Conservation (phyloP, 1,140 invertebrate genomes). For the Yoshiicerus persimilis region DNA sequence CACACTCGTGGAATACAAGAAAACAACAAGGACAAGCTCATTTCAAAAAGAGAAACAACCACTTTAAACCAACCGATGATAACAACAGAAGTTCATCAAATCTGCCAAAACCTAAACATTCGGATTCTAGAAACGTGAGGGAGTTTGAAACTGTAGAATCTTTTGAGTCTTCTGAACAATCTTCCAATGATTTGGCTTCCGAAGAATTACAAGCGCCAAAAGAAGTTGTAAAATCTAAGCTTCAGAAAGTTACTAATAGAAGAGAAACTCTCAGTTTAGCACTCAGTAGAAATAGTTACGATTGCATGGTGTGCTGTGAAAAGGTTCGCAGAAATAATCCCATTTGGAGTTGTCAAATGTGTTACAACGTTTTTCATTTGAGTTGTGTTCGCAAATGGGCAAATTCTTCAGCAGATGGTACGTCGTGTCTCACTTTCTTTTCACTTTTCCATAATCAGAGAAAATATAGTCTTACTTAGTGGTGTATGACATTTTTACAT, state of each 20-base stretch:
- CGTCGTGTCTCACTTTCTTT: conserved; percentile 43
- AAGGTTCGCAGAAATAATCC: conserved; percentile 72
- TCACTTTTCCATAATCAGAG: neutral
- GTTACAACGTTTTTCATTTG: conserved; percentile 88
- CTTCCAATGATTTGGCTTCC: neutral
- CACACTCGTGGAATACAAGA: neutral
- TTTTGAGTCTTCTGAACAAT: neutral
- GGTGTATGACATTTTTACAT: neutral
- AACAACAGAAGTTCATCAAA: neutral
- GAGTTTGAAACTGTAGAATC: neutral
- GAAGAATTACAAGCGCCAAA: neutral
- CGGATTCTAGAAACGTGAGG: neutral
- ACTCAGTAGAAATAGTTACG: conserved; percentile 72
- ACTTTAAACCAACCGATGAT: neutral
- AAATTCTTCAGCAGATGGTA: conserved; percentile 71
- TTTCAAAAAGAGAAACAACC: neutral
- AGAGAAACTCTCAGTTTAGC: conserved; percentile 78
- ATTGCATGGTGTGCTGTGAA: conserved; percentile 93
- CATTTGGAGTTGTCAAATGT: conserved; percentile 87
- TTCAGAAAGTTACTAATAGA: conserved; percentile 60
- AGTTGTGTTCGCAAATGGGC: conserved; percentile 91
- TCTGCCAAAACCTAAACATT: neutral
- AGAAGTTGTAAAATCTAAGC: neutral
- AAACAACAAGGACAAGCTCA: neutral
- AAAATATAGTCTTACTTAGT: no score